A percentile compares a stretch with the other conserved stretches of the same genome.
phyloP scores from a whole-genome alignment of 2,888 invertebrate genomes.

The Cosmia pyralina region DNA sequence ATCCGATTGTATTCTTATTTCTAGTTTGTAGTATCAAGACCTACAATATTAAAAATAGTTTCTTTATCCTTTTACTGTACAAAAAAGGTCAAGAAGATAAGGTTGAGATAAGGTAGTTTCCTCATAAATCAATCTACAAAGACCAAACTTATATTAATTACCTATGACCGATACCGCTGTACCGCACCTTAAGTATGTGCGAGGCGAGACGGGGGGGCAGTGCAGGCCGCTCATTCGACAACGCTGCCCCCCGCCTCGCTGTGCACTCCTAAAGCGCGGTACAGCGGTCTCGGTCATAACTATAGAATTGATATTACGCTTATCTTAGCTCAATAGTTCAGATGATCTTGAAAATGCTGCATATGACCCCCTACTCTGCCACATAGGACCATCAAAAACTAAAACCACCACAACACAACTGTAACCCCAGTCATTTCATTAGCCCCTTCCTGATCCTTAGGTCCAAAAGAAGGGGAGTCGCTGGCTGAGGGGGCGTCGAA shows the following conservation, averaged over 20 bases:
- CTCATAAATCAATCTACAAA: background rate
- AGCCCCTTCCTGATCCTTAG: constrained; percentile 74
- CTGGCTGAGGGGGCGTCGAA: constrained; percentile 84
- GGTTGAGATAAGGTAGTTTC: no score
- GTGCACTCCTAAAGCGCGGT: no score
- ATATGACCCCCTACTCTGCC: background rate
- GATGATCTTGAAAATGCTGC: background rate
- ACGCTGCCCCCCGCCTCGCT: no score
- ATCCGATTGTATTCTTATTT: constrained; percentile 73
- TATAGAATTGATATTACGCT: background rate
- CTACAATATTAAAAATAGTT: background rate
- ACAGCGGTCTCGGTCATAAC: no score
- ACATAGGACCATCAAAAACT: constrained; percentile 23
- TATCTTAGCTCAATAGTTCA: background rate
- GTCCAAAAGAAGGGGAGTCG: constrained; percentile 83
- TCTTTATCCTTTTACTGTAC: background rate
- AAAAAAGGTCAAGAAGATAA: no score
- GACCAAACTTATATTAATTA: background rate
- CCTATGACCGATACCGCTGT: no score
- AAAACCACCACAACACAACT: constrained; percentile 23
- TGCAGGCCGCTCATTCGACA: no score
- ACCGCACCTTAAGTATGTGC: no score
- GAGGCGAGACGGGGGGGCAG: no score
- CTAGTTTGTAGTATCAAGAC: constrained; percentile 42
- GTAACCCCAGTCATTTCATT: constrained; percentile 58